Evolutionary conservation across 2,888 invertebrate genomes (phyloP).

Genomic region (Caenorhabditis angaria): DNA sequence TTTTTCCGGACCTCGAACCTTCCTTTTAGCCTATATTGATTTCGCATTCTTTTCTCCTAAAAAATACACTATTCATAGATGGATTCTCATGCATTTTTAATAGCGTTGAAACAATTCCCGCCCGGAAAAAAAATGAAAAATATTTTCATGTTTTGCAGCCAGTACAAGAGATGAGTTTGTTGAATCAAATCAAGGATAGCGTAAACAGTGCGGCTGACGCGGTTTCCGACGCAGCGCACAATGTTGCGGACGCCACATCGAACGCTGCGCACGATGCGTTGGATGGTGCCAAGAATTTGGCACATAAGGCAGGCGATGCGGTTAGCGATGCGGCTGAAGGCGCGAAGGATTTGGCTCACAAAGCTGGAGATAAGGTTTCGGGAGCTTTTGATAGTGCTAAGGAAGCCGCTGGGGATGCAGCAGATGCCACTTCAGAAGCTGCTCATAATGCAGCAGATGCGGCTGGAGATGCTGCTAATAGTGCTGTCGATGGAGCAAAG

Average conservation of each 20-base stretch:
- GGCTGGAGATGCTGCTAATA: neutral
- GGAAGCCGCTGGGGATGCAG: constrained; percentile 12
- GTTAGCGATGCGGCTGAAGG: neutral
- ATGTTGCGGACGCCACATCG: neutral
- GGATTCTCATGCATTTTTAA: neutral
- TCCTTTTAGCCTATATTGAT: too few species aligned
- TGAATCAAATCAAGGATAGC: constrained; percentile 28
- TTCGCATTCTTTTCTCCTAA: too few species aligned
- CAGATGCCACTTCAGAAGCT: constrained; percentile 11
- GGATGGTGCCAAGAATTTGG: neutral
- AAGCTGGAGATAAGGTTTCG: neutral
- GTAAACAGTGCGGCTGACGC: constrained; percentile 11
- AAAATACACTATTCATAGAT: neutral
- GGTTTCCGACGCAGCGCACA: neutral
- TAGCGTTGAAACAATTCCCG: neutral
- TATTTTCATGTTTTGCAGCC: constrained; percentile 5
- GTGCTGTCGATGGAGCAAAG: neutral
- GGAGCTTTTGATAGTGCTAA: constrained; percentile 19
- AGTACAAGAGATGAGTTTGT: constrained; percentile 26
- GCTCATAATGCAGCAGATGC: neutral
- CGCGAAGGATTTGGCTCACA: neutral
- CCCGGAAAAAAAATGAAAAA: constrained; percentile 6
- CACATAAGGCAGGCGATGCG: neutral
- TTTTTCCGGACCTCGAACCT: too few species aligned
- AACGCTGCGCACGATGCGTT: neutral